Base-by-base conservation (phyloP, 2,888 invertebrate genomes). In the Eupithecia abbreviata region DNA sequence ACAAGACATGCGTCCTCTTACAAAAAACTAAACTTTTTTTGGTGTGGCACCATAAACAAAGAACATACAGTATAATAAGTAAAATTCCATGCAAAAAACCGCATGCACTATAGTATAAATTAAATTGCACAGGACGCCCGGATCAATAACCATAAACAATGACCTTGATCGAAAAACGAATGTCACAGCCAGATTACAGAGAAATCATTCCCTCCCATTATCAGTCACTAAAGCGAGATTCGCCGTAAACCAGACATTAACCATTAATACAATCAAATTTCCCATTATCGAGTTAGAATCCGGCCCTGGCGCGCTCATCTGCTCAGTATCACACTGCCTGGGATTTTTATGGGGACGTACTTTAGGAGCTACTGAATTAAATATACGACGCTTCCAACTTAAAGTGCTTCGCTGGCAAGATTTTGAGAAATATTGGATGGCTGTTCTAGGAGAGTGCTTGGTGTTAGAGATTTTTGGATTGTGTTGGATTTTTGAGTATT, bases 271-370 rank as follows among this genome's bases (percentile, higher is more conserved):
- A 62, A 62, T 62, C 62, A 62, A 62, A 62, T 62, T 62, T 10
- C 10, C 62, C 62, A 90, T 88, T 92, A 93, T 93, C 90, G 91
- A 91, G 92, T 92, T 93, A 92, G 85, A 94, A 90, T 93, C 88
- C 93, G 89, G 84, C 91, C 92, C 93, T 92, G 93, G 81, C 78
- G 81, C 90, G 85, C 93, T 93, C 94, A 93, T 95, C 95, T 95
- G 95, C 92, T 91, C 94, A 94, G 92, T 91, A 92, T 95, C 95
- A 92, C 89, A 86, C 87, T 82, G 85, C 88, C 80, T 82, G 85
- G 93, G 94, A 93, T 93, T 95, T 94, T 95, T 95, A 95, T 94
- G 92, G 92, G 89, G 89, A 92, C 92, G 92, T 93, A 91, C 93
- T 93, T 93, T 91, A 91, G 91, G 84, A 85, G 88, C 83, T 89